Evolutionary conservation across 92 coral and sea anemone genomes (phyloP), one percentile per base, ranked within the genome.

Genomic region (Zoanthus gigantus): DNA sequence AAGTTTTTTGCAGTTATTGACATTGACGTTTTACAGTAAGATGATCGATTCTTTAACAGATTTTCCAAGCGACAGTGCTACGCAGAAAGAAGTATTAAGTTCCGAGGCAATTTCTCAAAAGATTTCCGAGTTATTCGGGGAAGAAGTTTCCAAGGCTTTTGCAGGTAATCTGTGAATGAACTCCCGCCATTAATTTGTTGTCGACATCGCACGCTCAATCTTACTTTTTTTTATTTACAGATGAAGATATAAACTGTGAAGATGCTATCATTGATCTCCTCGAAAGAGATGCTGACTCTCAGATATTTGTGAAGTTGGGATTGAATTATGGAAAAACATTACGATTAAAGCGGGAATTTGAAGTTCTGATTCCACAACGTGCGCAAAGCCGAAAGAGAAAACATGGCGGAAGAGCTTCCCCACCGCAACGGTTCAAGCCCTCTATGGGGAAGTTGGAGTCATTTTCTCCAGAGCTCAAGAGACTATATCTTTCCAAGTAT

Each of bases 221-320:
- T 50, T 50, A 50, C 54, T 28, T 48, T 53, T 48, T 7, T 81
- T 69, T 84, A 67, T 50, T 11, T 7, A 90, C 84, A 89, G 92
- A 78, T 17, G 86, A 90, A 85, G 90, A 90, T 76, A 78, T 90
- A 89, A 71, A 84, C 76, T 76, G 74, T 50, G 83, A 68, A 29
- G 30, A 34, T 7, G 86, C 65, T 31, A 50, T 83, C 30, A 10
- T 28, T 9, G 90, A 85, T 29, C 84, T 85, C 28, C 65, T 85
- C 18, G 52, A 50, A 86, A 87, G 90, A n/a, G 93, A 90, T 31
- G 83, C 88, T 3, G 88, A 90, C 56, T 69, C 93, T 8, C 78
- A 79, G 50, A 90, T 86, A 34, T 90, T 90, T 17, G 58, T 52
- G 5, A 86, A 68, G 53, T 86, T 89, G 45, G 86, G 90, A 0